These are phyloP conservation scores for Catalaphyllia jardinei DNA, from an alignment of 64 coral and sea anemone genomes.

Conservation along the genomic window DNA sequence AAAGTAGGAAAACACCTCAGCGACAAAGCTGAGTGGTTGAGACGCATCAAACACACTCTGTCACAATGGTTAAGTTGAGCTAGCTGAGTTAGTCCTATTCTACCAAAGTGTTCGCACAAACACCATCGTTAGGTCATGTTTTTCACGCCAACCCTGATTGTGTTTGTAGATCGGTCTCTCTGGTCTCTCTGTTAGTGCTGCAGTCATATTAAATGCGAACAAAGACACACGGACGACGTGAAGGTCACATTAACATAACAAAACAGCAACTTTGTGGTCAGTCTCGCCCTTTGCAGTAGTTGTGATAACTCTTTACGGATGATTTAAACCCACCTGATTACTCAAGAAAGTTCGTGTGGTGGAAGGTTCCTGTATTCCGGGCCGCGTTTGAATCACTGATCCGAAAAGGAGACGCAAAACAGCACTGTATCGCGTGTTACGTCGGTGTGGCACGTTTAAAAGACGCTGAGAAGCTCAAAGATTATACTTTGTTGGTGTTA, in stretches of 20 bases:
- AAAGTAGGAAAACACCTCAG: no score
- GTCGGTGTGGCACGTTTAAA: not conserved
- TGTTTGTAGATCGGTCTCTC: no score
- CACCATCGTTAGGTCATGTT: no score
- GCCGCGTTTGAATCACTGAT: not conserved
- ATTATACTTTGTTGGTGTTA: not conserved
- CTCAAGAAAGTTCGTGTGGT: not conserved
- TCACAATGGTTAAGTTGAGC: no score
- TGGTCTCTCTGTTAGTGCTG: no score
- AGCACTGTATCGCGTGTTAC: not conserved
- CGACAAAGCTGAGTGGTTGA: no score
- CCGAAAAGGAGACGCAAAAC: not conserved
- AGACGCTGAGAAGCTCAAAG: not conserved
- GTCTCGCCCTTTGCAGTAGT: not conserved
- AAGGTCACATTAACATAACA: slow-evolving; percentile 12
- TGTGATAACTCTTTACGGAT: not conserved
- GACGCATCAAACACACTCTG: no score
- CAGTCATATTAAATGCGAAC: no score
- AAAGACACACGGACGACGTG: not conserved
- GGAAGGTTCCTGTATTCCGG: not conserved
- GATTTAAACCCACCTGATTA: not conserved
- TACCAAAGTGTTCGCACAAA: no score
- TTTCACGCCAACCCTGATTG: no score
- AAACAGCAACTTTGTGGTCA: not conserved
- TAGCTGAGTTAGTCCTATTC: no score